These are phyloP conservation scores for Drosophila picticornis DNA, from an alignment of 2,888 invertebrate species.

Conservation along the genomic window DNA sequence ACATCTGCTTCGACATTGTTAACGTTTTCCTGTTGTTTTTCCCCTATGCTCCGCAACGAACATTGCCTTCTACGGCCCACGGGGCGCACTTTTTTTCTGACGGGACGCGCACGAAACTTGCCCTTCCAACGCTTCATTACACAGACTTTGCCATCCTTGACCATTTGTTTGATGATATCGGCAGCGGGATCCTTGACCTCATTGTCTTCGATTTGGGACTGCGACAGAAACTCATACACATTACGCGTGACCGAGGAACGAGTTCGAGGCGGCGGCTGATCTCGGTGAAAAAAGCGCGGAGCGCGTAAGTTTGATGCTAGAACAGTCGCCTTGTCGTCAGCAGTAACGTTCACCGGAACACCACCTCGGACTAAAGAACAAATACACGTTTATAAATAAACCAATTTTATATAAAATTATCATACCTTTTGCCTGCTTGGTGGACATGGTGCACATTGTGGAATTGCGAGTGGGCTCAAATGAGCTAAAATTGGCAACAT, in stretches of 20 bases:
- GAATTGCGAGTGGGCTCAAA: constrained; percentile 58
- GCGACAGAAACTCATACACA: constrained; percentile 82
- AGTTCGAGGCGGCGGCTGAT: constrained; percentile 32
- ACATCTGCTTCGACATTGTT: neutral
- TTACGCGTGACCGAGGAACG: constrained; percentile 57
- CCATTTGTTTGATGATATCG: constrained; percentile 82
- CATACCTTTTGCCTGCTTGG: constrained; percentile 21
- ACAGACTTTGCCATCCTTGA: constrained; percentile 86
- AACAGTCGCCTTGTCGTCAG: neutral
- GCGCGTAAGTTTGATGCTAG: neutral
- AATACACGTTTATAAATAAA: neutral
- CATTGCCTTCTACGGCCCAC: constrained; percentile 59
- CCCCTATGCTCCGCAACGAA: constrained; percentile 31
- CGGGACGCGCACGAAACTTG: constrained; percentile 44
- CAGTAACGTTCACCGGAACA: neutral
- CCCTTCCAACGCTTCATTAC: constrained; percentile 86
- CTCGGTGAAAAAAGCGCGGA: constrained; percentile 61
- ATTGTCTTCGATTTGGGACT: constrained; percentile 77
- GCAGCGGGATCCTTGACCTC: constrained; percentile 73
- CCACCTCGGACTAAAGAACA: neutral
- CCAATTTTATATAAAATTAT: neutral
- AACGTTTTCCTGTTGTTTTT: neutral
- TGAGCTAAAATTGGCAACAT: neutral
- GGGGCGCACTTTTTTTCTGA: constrained; percentile 40
- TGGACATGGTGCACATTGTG: constrained; percentile 36